Base-by-base conservation (phyloP, 92 coral and sea anemone genomes). In the Zoanthus sociatus region DNA sequence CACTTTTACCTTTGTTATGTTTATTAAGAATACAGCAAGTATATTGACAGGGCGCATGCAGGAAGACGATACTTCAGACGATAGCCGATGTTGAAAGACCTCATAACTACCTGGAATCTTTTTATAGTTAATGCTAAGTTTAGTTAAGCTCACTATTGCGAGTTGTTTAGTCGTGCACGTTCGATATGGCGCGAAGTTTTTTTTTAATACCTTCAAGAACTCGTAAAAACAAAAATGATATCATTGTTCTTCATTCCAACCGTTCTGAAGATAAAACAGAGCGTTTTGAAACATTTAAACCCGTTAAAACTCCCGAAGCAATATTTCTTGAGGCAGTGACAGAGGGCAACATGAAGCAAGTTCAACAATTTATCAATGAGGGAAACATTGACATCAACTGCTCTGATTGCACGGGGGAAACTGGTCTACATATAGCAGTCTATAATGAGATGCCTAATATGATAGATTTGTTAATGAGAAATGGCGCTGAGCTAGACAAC, bases 371-470 rank as follows among this genome's bases (percentile, higher is more conserved):
- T 45, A 82, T 94, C 32, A 68, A 46, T 12, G 87, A 77, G 26
- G 82, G 83, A 58, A 54, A 26, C 3, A 89, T 96, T 10, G 83
- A 89, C 17, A 90, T 91, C 15, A 83, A 96, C 71, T 92, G 95
- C 68, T 87, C 84, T 20, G 93, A 96, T 77, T 33, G 64, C 21
- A 84, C 90, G 18, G 98, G 98, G 11, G 89, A 87, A 46, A 96
- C 95, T 0, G 94, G 89, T 0, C 68, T 96, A 47, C 98, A 96
- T 79, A 92, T 92, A 67, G 98, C 98, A 14, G 93, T 94, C 7
- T 84, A 94, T 26, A 84, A 78, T n/a, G 83, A 90, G 54, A 83
- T 83, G 45, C 68, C 82, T 26, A 88, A 91, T 1, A 88, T 94
- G 58, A 83, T 92, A 50, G 61, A 84, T 20, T 82, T 63, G 45